These are phyloP conservation scores for Ophion obscuratus DNA, from an alignment of 2,888 invertebrate species.

Conservation along the genomic window DNA sequence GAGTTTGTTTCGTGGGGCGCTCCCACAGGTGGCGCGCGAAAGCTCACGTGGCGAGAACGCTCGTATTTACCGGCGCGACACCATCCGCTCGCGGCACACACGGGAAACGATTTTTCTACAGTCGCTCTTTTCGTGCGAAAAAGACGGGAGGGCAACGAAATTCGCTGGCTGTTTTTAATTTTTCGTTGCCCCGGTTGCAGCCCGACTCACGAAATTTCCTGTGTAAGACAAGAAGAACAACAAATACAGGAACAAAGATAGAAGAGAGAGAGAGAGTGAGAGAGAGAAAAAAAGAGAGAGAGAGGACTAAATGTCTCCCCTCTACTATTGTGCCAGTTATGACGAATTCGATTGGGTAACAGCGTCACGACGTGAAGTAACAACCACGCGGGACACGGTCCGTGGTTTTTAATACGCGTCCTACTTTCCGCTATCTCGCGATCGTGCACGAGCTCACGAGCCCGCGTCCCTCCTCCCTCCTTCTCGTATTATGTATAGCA, in stretches of 20 bases:
- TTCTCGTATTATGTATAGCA: constrained; percentile 18
- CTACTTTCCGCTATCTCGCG: constrained; percentile 82
- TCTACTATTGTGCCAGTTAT: constrained; percentile 77
- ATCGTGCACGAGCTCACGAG: constrained; percentile 65
- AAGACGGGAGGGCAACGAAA: background rate
- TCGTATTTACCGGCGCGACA: constrained; percentile 47
- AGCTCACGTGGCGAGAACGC: constrained; percentile 63
- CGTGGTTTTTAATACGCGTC: constrained; percentile 84
- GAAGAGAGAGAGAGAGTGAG: constrained; percentile 4
- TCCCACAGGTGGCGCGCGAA: constrained; percentile 72
- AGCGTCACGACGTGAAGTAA: constrained; percentile 72
- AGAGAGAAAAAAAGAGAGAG: constrained; percentile 1
- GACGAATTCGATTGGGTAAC: constrained; percentile 84
- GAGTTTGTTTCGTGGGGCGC: constrained; percentile 66
- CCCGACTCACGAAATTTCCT: background rate
- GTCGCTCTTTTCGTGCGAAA: background rate
- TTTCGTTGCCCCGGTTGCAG: background rate
- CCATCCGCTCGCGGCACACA: background rate
- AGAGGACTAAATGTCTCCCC: constrained; percentile 35
- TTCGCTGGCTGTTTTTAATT: background rate
- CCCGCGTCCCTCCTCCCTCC: constrained; percentile 33
- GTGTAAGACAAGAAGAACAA: background rate
- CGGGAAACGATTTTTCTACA: background rate
- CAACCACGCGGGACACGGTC: constrained; percentile 80
- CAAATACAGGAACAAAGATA: background rate